Percentiles rank a stretch among this genome's conserved stretches.
Evolutionary conservation across 2,113 vertebrate genomes (phyloP).

Genomic region (Podiceps cristatus): DNA sequence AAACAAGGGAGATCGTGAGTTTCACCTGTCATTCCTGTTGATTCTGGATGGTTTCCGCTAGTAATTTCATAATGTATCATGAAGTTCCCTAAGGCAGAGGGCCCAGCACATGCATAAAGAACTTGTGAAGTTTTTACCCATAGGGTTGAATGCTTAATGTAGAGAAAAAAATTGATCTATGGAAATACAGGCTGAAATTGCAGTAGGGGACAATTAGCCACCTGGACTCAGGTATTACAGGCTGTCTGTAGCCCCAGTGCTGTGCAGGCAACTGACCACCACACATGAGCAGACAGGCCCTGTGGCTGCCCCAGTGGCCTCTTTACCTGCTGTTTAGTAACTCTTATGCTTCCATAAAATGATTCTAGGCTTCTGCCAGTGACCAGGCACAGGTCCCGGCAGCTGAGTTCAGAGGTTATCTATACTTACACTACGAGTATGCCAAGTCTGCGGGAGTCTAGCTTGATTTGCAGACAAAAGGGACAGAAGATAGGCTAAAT

Average conservation of each 20-base stretch:
- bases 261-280: neutral
- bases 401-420: neutral
- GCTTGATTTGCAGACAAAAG: neutral
- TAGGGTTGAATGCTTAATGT: constrained; percentile 20
- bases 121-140: constrained; percentile 9
- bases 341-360: neutral
- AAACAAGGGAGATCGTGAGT: constrained; percentile 29
- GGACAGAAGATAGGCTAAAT: neutral
- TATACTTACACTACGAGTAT: neutral
- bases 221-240: neutral
- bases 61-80: constrained; percentile 35
- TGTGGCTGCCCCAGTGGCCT: neutral
- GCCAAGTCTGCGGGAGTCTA: neutral
- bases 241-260: neutral
- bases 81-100: constrained; percentile 44
- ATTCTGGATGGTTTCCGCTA: constrained; percentile 26
- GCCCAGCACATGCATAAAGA: neutral
- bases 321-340: neutral
- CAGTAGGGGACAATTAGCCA: neutral
- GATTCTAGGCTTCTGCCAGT: neutral
- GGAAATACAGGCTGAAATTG: constrained; percentile 13
- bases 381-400: neutral
- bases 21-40: constrained; percentile 37
- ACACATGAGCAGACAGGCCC: neutral
- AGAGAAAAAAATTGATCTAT: neutral